Evolutionary conservation across 92 coral and sea anemone genomes (phyloP).

Genomic region (Palythoa grandis): DNA sequence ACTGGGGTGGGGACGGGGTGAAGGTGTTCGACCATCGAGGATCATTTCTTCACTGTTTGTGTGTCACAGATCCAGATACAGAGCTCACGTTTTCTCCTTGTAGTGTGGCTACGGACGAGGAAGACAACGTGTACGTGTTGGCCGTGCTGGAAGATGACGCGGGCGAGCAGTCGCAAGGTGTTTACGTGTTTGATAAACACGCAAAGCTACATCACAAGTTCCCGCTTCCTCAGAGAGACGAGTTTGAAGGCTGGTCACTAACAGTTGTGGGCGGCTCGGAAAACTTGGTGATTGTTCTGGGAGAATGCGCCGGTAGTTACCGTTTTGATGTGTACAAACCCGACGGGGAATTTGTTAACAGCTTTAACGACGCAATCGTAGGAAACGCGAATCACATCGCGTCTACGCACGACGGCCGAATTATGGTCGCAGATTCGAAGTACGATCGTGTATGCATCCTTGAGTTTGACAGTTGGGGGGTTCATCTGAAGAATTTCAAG

Average conservation of each 20-base stretch:
- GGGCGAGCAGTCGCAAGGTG: conserved; percentile 2
- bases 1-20: conserved; percentile 39
- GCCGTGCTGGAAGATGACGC: not conserved
- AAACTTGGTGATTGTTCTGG: conserved; percentile 37
- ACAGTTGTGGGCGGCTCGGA: conserved; percentile 33
- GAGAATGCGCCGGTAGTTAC: not conserved
- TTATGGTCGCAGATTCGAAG: conserved; percentile 36
- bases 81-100: conserved; percentile 24
- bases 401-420: conserved; percentile 42
- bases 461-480: conserved; percentile 33
- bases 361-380: conserved; percentile 34
- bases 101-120: conserved; percentile 45
- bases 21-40: conserved; percentile 57
- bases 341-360: conserved; percentile 34
- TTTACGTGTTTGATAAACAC: conserved; percentile 36
- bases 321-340: conserved; percentile 47
- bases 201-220: conserved; percentile 46
- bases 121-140: conserved; percentile 49
- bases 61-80: not conserved
- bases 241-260: conserved; percentile 28
- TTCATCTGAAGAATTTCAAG: conserved; percentile 19
- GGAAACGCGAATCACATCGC: conserved; percentile 34
- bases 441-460: conserved; percentile 42
- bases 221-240: conserved; percentile 13
- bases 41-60: conserved; percentile 37